Evolutionary conservation across 2,888 invertebrate species (phyloP).

Genomic region (Epirrhoe alternata): DNA sequence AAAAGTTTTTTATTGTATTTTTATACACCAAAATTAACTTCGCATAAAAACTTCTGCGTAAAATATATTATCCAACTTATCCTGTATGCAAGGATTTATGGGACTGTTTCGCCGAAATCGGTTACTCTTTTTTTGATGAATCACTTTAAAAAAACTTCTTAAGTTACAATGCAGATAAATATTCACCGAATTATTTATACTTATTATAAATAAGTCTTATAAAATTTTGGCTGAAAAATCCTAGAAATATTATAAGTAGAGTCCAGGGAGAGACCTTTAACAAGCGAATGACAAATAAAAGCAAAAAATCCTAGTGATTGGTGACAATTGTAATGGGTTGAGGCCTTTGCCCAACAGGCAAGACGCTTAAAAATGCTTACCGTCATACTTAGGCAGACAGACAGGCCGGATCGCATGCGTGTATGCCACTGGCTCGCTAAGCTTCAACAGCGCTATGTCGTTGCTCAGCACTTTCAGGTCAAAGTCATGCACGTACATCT

Average conservation of each 20-base stretch:
- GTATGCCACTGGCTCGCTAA: constrained; percentile 91
- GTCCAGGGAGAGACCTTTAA: no score
- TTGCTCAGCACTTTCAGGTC: constrained; percentile 93
- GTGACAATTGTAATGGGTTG: no score
- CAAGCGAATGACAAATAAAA: no score
- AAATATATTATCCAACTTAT: constrained; percentile 23
- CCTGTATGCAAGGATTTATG: constrained; percentile 30
- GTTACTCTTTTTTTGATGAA: constrained; percentile 25
- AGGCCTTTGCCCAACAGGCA: no score
- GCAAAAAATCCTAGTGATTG: no score
- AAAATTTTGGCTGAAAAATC: no score
- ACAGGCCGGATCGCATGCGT: constrained; percentile 92
- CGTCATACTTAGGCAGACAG: constrained; percentile 88
- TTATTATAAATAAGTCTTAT: no score
- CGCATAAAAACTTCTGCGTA: constrained; percentile 39
- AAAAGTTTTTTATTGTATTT: constrained; percentile 27
- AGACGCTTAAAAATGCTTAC: constrained; percentile 73
- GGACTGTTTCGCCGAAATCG: constrained; percentile 7
- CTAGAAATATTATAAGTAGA: no score
- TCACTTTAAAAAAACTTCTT: constrained; percentile 15
- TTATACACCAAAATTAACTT: constrained; percentile 34
- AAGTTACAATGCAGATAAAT: constrained; percentile 2
- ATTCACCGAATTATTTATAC: no score
- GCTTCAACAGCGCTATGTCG: constrained; percentile 91
- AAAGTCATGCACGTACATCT: constrained; percentile 91